Percentiles rank a stretch among this genome's conserved stretches.
phyloP scores from a whole-genome alignment of 2,113 vertebrate genomes.

The Bos taurus region DNA sequence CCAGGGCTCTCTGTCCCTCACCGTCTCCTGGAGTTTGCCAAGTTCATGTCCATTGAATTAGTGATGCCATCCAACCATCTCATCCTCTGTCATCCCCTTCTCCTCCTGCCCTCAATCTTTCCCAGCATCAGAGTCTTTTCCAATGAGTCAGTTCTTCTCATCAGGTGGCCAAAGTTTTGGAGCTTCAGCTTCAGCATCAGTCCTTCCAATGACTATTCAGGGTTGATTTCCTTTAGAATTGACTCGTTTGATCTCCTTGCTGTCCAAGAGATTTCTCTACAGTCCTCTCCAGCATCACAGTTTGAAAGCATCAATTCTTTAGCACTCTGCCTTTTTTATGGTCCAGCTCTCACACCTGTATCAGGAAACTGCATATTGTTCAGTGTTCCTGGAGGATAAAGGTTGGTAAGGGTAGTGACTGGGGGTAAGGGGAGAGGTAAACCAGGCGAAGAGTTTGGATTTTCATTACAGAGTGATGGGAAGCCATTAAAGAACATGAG shows the following conservation, averaged over 20 bases:
- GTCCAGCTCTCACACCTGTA: not conserved
- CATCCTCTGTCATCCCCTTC: not conserved
- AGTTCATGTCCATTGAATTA: not conserved
- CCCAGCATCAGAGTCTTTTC: not conserved
- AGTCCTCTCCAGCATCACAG: not conserved
- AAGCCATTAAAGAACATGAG: not conserved
- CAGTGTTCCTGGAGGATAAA: too few species aligned
- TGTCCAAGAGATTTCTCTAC: not conserved
- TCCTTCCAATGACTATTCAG: not conserved
- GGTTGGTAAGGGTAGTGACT: not conserved
- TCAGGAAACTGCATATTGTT: too few species aligned
- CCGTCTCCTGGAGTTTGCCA: not conserved
- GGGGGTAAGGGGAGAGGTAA: rapidly evolving
- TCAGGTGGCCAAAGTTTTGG: not conserved
- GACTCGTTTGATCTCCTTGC: not conserved
- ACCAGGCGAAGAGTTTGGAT: not conserved
- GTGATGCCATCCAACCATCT: not conserved
- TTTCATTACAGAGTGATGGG: not conserved
- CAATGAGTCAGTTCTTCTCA: not conserved
- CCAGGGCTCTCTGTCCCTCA: not conserved
- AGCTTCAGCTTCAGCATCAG: not conserved
- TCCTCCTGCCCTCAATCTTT: not conserved
- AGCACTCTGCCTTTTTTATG: not conserved
- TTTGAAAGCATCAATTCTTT: not conserved
- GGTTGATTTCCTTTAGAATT: not conserved